Base-by-base conservation (phyloP, 2,797 vertebrate genomes). In the Enoplosus armatus region DNA sequence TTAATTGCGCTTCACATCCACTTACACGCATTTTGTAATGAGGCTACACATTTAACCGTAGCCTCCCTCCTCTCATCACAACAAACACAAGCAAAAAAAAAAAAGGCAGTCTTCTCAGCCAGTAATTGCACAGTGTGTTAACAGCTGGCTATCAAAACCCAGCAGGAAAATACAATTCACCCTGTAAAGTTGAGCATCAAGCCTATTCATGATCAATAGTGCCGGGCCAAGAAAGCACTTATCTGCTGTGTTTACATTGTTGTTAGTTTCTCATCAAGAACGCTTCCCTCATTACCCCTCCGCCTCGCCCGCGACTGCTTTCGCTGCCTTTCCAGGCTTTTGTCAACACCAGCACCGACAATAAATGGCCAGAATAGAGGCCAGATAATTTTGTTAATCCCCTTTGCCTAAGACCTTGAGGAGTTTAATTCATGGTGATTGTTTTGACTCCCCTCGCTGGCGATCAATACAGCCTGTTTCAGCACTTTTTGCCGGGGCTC, bases 361-460 rank as follows among this genome's bases (percentile, higher is more conserved):
- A 88, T 79, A 84, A 89, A 92, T 69, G 80, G 76, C 85, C 83
- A 71, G 85, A 89, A 87, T 70, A 68, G 76, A 77, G 79, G 84
- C 80, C 88, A 81, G 90, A 92, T 94, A 85, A 94, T 92, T 91
- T 90, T 76, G 90, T 89, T 93, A 94, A 93, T 93, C 92, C 86
- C 85, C 83, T 91, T 90, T 90, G 85, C 89, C 90, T 89, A 87
- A 94, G 92, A 94, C 93, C 91, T 93, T 94, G 90, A 92, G 85
- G 87, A 91, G 88, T 94, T 94, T 93, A 93, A 94, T 93, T 94
- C 89, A 91, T 89, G 85, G 87, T 92, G 92, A 93, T 93, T 92
- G 92, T 93, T 92, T 89, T 84, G 90, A 90, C 87, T 90, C 84
- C 72, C 84, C 82, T 86, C 64, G 54, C 88, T 41, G 78, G 62